Evolutionary conservation across 2,797 vertebrate genomes (phyloP).

Genomic region (Aphelocoma californica): DNA sequence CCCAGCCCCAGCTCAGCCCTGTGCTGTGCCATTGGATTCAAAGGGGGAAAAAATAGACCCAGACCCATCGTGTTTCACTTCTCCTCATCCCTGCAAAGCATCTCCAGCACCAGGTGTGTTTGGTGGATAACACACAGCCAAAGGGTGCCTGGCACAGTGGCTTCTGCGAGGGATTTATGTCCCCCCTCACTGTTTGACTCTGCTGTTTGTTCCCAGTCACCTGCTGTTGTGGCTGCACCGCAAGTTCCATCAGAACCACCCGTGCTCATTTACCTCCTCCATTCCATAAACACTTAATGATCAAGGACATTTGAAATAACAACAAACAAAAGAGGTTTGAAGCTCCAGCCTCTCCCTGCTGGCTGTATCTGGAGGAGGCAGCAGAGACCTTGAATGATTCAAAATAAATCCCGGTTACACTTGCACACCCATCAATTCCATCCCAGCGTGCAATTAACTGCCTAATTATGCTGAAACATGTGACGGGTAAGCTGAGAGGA

Average conservation of each 20-base stretch:
- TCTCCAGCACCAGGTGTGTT: background rate
- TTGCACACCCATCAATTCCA: background rate
- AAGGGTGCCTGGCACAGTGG: rapidly evolving
- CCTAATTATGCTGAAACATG: conserved; percentile 64
- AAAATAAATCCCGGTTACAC: conserved; percentile 42
- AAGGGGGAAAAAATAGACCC: background rate
- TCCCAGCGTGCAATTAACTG: conserved; percentile 40
- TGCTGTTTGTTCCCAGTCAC: background rate
- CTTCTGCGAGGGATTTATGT: background rate
- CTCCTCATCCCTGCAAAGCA: background rate
- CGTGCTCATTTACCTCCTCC: background rate
- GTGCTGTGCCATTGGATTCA: background rate
- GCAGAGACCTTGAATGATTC: background rate
- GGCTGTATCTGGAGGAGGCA: background rate
- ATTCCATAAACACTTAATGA: background rate
- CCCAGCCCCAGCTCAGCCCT: background rate
- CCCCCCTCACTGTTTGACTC: background rate
- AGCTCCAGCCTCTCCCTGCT: background rate
- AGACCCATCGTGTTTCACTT: background rate
- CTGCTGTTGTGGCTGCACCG: background rate
- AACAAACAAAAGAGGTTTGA: background rate
- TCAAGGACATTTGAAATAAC: conserved; percentile 11
- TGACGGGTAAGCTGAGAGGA: background rate
- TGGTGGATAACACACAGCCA: background rate
- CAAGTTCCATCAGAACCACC: background rate